Conservation (phyloP, 2,113 vertebrate genomes). For the Patagioenas fasciata region DNA sequence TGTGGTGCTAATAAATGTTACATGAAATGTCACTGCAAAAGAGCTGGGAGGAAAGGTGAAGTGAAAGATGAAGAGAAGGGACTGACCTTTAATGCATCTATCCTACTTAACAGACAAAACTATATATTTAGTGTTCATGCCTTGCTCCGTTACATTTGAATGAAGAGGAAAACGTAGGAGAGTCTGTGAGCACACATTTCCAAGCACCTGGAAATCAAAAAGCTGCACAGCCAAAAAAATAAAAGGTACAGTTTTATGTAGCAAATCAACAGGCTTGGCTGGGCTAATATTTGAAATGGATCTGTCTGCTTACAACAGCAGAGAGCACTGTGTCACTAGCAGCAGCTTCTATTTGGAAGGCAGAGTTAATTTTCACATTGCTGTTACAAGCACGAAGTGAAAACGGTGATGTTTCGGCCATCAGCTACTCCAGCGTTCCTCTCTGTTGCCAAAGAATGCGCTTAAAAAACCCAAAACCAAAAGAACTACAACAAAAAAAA, state of each 20-base stretch:
- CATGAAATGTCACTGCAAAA: no score
- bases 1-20: not conserved
- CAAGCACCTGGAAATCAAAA: not conserved
- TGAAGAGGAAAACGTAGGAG: not conserved
- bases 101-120: not conserved
- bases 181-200: not conserved
- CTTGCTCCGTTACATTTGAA: not conserved
- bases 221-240: not conserved
- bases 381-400: accelerated
- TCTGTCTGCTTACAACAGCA: not conserved
- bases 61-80: not conserved
- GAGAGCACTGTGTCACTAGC: not conserved
- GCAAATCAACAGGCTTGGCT: not conserved
- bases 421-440: not conserved
- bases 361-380: not conserved
- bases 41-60: not conserved
- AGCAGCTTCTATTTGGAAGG: not conserved
- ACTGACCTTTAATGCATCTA: not conserved
- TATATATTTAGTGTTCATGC: not conserved
- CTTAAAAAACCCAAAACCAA: no score
- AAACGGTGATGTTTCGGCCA: not conserved
- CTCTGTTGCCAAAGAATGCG: not conserved
- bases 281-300: not conserved
- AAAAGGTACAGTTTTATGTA: not conserved
- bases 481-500: no score